Percentiles rank a stretch among this genome's conserved stretches.
phyloP scores from a whole-genome alignment of 2,113 vertebrate species.

The Solea solea region DNA sequence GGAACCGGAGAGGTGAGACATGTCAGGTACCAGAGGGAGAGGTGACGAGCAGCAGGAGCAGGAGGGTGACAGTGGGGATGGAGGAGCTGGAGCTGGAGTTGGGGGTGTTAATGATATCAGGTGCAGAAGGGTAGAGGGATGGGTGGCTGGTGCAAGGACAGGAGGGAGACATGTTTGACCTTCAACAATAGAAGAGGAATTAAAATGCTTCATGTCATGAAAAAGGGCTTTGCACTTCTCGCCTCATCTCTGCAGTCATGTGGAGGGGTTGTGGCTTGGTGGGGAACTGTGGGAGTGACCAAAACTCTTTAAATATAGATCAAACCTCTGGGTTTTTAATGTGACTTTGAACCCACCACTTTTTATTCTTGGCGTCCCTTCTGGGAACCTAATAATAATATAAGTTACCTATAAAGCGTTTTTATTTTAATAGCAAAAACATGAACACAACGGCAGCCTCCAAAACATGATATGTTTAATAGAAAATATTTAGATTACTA shows the following conservation, averaged over 20 bases:
- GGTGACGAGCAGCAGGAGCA: constrained; percentile 46
- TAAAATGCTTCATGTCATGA: not conserved
- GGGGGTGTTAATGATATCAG: constrained; percentile 65
- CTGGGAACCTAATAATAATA: not conserved
- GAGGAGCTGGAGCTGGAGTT: constrained; percentile 30
- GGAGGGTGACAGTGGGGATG: constrained; percentile 50
- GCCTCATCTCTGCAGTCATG: not conserved
- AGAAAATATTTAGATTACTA: too few species aligned
- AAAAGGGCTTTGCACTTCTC: not conserved
- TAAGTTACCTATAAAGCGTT: not conserved
- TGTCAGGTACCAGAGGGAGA: constrained; percentile 64
- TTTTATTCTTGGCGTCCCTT: not conserved
- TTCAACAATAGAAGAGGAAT: constrained; percentile 44
- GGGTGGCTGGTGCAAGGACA: constrained; percentile 27
- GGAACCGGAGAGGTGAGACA: constrained; percentile 51
- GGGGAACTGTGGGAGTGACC: not conserved
- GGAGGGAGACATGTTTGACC: constrained; percentile 50
- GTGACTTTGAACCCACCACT: not conserved
- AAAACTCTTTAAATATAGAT: constrained; percentile 10
- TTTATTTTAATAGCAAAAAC: not conserved
- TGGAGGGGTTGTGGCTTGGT: constrained; percentile 1
- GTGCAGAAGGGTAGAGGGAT: constrained; percentile 37
- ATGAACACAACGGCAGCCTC: not conserved
- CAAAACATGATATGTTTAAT: not conserved
- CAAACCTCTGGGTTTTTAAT: not conserved